phyloP scores from a whole-genome alignment of 2,797 vertebrate species.

The Esox lucius region DNA sequence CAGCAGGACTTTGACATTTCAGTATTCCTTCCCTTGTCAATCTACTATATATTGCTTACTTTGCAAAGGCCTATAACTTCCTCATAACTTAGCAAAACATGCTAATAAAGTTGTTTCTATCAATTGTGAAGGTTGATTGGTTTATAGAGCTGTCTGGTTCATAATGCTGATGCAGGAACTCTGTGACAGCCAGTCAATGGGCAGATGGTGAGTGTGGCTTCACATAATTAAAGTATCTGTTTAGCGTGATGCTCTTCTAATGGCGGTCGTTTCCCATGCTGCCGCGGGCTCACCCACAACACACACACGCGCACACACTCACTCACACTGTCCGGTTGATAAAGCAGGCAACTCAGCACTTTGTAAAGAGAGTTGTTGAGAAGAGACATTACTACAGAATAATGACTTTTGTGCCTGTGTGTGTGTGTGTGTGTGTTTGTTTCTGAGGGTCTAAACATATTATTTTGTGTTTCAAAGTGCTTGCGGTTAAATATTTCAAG shows the following conservation, averaged over 20 bases:
- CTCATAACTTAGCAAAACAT: neutral
- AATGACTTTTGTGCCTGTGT: neutral
- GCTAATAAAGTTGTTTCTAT: slow-evolving; percentile 48
- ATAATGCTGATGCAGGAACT: slow-evolving; percentile 33
- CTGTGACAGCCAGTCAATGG: slow-evolving; percentile 42
- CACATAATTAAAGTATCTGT: slow-evolving; percentile 45
- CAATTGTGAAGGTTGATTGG: slow-evolving; percentile 45
- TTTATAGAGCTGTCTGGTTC: slow-evolving; percentile 40
- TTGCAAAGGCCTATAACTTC: neutral
- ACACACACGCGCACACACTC: neutral
- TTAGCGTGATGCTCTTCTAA: slow-evolving; percentile 35
- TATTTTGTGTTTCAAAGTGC: no score
- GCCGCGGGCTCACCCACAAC: neutral
- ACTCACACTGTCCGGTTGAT: slow-evolving; percentile 12
- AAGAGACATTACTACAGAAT: slow-evolving; percentile 25
- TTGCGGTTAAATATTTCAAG: no score
- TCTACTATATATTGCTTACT: neutral
- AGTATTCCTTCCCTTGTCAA: neutral
- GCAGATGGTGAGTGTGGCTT: slow-evolving; percentile 25
- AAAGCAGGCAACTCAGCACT: slow-evolving; percentile 54
- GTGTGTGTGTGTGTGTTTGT: no score
- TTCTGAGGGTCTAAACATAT: no score
- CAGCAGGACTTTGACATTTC: neutral
- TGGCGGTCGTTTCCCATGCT: slow-evolving; percentile 19
- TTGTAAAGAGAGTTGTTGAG: slow-evolving; percentile 39